These are phyloP conservation scores for Hemicrepidius hirtus DNA, from an alignment of 2,888 invertebrate species.

Conservation along the genomic window DNA sequence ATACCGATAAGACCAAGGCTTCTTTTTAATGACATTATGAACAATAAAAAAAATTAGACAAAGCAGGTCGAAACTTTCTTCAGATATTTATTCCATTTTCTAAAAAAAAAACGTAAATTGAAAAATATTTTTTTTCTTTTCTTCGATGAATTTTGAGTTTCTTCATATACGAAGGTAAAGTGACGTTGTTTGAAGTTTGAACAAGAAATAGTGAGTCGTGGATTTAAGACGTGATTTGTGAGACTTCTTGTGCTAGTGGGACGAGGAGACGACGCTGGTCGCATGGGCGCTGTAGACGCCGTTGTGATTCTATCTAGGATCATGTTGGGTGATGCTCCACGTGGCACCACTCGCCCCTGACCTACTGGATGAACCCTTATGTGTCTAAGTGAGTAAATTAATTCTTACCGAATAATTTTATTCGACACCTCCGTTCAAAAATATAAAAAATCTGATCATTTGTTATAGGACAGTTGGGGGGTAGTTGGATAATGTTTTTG, in stretches of 20 bases:
- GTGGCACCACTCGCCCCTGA: constrained; percentile 72
- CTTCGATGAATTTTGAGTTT: neutral
- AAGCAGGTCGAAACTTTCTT: neutral
- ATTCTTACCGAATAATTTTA: constrained; percentile 21
- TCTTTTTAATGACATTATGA: neutral
- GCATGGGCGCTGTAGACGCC: constrained; percentile 54
- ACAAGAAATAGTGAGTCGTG: constrained; percentile 7
- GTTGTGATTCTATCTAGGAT: constrained; percentile 65
- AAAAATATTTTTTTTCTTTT: constrained; percentile 7
- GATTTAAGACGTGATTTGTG: constrained; percentile 32
- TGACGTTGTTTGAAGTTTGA: neutral
- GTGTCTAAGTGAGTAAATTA: constrained; percentile 67
- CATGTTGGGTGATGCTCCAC: constrained; percentile 71
- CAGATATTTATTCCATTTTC: constrained; percentile 7
- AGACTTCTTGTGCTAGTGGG: constrained; percentile 47
- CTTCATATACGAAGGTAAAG: neutral
- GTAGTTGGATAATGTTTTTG: too few species aligned
- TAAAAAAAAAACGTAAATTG: too few species aligned
- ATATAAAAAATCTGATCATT: neutral
- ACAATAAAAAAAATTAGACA: constrained; percentile 3
- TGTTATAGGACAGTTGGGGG: too few species aligned
- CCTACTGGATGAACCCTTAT: constrained; percentile 72
- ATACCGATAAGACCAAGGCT: constrained; percentile 26
- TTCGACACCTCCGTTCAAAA: neutral
- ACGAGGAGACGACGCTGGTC: constrained; percentile 50